Evolutionary conservation across 2,113 vertebrate species (phyloP), one percentile per base, ranked within the genome.

Genomic region (Casuarius casuarius): DNA sequence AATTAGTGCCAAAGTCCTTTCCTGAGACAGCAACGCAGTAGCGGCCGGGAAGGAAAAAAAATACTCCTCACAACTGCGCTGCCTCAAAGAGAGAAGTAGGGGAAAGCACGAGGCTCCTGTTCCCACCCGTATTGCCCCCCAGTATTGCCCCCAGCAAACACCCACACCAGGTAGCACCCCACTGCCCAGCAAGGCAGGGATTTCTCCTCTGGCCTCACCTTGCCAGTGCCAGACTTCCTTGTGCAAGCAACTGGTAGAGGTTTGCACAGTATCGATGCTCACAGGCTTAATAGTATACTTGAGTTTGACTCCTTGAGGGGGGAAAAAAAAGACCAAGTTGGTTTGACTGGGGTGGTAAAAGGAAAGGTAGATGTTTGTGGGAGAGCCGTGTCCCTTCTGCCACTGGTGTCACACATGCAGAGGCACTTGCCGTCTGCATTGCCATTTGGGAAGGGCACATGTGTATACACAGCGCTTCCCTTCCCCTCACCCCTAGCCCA

Each of bases 221-320:
- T 22, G 8, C 44, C 2, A 5, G 1, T 16, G 7, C 4, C 12
- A 1, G 59, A 35, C 8, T 4, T 58, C 40, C 23, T 35, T 4
- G 0, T 8, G 18, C 2, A 7, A 56, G 38, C 0, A 2, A 46
- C 33, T 14, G 16, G 8, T 5, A 10, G 3, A 3, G 1, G 1
- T 10, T 81, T 54, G 56, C 2, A 1, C 25, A 11, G 20, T 10
- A 16, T 5, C 15, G 54, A 12, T 38, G 13, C 13, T 12, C 18
- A 7, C 0, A 0, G 29, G 18, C 71, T 61, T 26, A 23, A 3
- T 20, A 42, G n/a, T 14, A 67, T 0, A 6, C 10, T 18, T 12
- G 28, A 42, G 8, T 62, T 42, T 62, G 22, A 33, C 10, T 4
- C 28, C n/a, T 17, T 38, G 23, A 23, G 21, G 17, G 4, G 10